Evolutionary conservation across 2,888 invertebrate genomes (phyloP).

Genomic region (Deilephila porcellus): DNA sequence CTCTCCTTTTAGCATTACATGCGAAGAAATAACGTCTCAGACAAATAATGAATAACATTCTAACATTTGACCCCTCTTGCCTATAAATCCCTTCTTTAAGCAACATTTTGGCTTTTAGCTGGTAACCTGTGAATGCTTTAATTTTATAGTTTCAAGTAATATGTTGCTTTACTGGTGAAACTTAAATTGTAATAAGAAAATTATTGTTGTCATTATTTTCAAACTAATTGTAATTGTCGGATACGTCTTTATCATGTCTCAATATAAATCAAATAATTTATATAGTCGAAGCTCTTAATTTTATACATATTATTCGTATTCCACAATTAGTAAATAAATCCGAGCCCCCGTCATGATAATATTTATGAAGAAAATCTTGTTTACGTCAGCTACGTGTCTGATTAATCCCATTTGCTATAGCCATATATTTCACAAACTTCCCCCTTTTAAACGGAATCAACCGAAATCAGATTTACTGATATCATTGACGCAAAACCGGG

Average conservation of each 20-base stretch:
- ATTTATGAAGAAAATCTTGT: not conserved
- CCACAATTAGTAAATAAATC: not conserved
- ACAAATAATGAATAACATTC: not conserved
- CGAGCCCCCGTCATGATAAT: not conserved
- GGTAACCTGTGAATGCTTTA: too few species aligned
- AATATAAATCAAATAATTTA: too few species aligned
- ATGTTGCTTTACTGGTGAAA: too few species aligned
- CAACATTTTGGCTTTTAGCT: too few species aligned
- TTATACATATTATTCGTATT: too few species aligned
- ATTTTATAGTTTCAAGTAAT: too few species aligned
- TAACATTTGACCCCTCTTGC: not conserved
- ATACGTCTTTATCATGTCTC: too few species aligned
- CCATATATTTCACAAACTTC: not conserved
- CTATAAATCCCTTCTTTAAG: too few species aligned
- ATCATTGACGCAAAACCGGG: not conserved
- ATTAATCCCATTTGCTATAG: not conserved
- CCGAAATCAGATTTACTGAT: constrained; percentile 4
- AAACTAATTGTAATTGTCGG: too few species aligned
- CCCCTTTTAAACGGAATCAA: not conserved
- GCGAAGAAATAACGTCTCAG: not conserved
- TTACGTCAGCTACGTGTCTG: not conserved
- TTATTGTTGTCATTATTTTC: too few species aligned
- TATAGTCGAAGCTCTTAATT: too few species aligned
- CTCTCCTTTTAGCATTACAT: not conserved
- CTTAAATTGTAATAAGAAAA: too few species aligned